A percentile compares a stretch with the other conserved stretches of the same genome.
phyloP scores from a whole-genome alignment of 2,113 vertebrate genomes.

The Lynx canadensis region DNA sequence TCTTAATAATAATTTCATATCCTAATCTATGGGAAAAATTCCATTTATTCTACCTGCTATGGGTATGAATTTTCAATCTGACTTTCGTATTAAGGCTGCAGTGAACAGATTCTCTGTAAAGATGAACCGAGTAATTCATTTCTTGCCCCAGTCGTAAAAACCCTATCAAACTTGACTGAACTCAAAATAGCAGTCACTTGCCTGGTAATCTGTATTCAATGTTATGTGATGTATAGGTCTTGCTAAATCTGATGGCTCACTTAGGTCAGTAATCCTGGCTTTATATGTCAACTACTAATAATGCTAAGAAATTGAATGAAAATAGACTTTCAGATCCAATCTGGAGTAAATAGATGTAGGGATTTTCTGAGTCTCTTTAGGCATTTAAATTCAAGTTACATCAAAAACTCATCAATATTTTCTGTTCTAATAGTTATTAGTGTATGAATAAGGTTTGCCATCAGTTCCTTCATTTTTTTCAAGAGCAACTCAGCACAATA shows the following conservation, averaged over 20 bases:
- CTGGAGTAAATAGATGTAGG: slow-evolving; percentile 46
- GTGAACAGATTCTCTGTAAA: slow-evolving; percentile 67
- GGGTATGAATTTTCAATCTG: slow-evolving; percentile 52
- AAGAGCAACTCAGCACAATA: slow-evolving; percentile 50
- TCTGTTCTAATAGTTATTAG: not conserved
- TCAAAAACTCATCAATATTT: slow-evolving; percentile 36
- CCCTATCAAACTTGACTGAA: slow-evolving; percentile 62
- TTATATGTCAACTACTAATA: slow-evolving; percentile 71
- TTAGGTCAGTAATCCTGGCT: slow-evolving; percentile 51
- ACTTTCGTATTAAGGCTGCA: slow-evolving; percentile 46
- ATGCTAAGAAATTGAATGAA: slow-evolving; percentile 56
- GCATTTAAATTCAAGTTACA: slow-evolving; percentile 65
- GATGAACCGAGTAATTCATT: slow-evolving; percentile 68
- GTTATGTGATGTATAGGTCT: not conserved
- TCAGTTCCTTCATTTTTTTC: not conserved
- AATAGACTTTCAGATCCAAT: slow-evolving; percentile 61
- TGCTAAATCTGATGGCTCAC: slow-evolving; percentile 41
- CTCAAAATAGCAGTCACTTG: slow-evolving; percentile 61
- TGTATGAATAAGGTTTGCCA: slow-evolving; percentile 53
- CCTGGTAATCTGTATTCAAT: slow-evolving; percentile 44
- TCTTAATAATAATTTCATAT: slow-evolving; percentile 69
- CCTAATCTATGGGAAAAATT: slow-evolving; percentile 55
- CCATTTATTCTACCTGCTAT: slow-evolving; percentile 23
- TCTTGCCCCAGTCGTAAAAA: slow-evolving; percentile 56
- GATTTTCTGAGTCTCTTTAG: slow-evolving; percentile 55